Conservation (phyloP, 2,797 vertebrate genomes). For the Haliaeetus vocifer region DNA sequence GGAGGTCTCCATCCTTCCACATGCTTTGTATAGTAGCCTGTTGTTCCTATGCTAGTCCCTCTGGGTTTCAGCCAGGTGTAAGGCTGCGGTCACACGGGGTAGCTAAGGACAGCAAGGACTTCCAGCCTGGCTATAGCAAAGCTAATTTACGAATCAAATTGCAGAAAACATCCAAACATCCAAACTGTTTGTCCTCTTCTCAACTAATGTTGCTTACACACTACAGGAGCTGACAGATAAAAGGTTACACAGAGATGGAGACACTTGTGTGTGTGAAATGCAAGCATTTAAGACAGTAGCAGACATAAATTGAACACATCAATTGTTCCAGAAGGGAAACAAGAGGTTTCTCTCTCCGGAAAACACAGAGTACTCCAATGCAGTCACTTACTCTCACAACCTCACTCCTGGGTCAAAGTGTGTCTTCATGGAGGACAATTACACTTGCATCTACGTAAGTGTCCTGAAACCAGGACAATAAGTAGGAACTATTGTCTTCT, state of each 20-base stretch:
- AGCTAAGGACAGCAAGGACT: not conserved
- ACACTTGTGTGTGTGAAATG: not conserved
- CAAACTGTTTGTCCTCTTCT: not conserved
- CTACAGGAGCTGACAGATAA: not conserved
- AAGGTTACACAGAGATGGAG: not conserved
- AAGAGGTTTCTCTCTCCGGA: not conserved
- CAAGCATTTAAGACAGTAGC: not conserved
- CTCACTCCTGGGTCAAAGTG: not conserved
- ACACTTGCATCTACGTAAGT: not conserved
- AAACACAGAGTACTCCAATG: not conserved
- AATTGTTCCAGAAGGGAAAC: not conserved
- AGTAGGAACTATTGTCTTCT: not conserved
- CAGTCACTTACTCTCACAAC: not conserved
- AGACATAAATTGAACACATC: not conserved
- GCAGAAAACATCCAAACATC: not conserved
- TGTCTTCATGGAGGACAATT: not conserved
- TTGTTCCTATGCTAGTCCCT: not conserved
- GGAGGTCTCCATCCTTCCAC: not conserved
- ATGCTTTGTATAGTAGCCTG: not conserved
- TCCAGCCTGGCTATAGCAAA: not conserved
- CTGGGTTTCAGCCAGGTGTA: not conserved
- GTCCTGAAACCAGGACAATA: no score
- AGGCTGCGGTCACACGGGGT: not conserved
- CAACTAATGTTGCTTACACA: not conserved
- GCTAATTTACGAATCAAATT: not conserved